These are phyloP conservation scores for Thalassaphorura encarpata DNA, from an alignment of 1,140 invertebrate genomes.

Conservation along the genomic window DNA sequence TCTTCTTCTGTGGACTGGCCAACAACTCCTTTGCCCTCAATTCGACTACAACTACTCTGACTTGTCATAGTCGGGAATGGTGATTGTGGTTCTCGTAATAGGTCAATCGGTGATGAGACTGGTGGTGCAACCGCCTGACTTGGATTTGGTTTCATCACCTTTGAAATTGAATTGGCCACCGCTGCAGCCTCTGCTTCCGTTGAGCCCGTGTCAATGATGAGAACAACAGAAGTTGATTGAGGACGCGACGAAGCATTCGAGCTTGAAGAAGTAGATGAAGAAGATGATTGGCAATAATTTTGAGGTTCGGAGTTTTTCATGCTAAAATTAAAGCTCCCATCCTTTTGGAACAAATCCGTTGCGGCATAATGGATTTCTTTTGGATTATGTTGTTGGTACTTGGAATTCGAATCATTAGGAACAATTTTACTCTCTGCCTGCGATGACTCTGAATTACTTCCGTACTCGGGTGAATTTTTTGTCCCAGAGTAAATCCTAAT, in stretches of 20 bases:
- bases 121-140: neutral
- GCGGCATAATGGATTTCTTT: conserved; percentile 29
- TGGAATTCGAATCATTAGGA: neutral
- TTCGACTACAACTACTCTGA: neutral
- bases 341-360: conserved; percentile 23
- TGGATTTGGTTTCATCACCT: too few relatives aligned
- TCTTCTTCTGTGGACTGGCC: neutral
- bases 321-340: too few relatives aligned
- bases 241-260: conserved; percentile 8
- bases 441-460: too few relatives aligned
- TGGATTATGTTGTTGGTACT: neutral
- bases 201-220: conserved; percentile 23
- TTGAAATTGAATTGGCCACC: too few relatives aligned
- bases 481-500: conserved; percentile 3
- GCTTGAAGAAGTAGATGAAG: neutral
- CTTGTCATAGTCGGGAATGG: neutral
- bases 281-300: too few relatives aligned
- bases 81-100: neutral
- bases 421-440: too few relatives aligned
- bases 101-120: conserved; percentile 5
- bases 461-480: neutral
- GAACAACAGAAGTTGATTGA: conserved; percentile 28
- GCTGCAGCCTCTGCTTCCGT: too few relatives aligned
- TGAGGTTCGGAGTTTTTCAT: too few relatives aligned
- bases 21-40: neutral